A percentile compares a stretch with the other conserved stretches of the same genome.
Conservation (phyloP, 2,888 invertebrate species). For the Subacronicta megacephala region DNA sequence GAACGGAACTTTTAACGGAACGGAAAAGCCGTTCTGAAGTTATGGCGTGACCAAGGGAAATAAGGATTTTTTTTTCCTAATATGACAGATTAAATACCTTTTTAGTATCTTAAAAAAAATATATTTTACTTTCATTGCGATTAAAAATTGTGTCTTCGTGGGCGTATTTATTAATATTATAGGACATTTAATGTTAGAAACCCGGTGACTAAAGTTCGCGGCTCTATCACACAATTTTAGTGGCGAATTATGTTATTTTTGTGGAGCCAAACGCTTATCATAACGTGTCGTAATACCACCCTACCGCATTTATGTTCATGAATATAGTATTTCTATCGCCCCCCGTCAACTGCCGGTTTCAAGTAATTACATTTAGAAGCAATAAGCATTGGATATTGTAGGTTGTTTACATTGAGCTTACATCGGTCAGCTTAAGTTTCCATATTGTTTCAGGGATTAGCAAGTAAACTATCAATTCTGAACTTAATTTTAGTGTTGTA, state of each 20-base stretch:
- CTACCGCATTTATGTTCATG: slow-evolving; percentile 36
- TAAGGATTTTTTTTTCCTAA: too few species aligned
- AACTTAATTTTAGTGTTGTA: slow-evolving; percentile 36
- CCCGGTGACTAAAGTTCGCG: slow-evolving; percentile 12
- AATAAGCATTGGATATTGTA: slow-evolving; percentile 26
- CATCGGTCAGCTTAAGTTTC: slow-evolving; percentile 6
- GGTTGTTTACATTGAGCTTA: slow-evolving; percentile 17
- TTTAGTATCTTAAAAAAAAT: too few species aligned
- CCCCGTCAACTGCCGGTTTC: slow-evolving; percentile 38
- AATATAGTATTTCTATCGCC: slow-evolving; percentile 58
- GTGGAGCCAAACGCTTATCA: slow-evolving; percentile 66
- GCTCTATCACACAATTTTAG: slow-evolving; percentile 57
- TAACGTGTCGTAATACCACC: slow-evolving; percentile 57
- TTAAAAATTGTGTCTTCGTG: slow-evolving; percentile 12
- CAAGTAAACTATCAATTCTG: slow-evolving; percentile 35
- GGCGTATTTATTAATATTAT: slow-evolving; percentile 31
- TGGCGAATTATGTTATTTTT: slow-evolving; percentile 57
- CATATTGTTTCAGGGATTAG: slow-evolving; percentile 10
- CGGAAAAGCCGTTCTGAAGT: too few species aligned
- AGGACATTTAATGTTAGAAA: slow-evolving; percentile 21
- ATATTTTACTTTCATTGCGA: slow-evolving; percentile 1
- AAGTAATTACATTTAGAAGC: slow-evolving; percentile 35
- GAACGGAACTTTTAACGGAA: too few species aligned
- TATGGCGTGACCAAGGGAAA: too few species aligned
- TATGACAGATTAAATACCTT: too few species aligned